A percentile compares a stretch with the other conserved stretches of the same genome.
phyloP scores from a whole-genome alignment of 2,113 vertebrate genomes.

The Saccopteryx bilineata region DNA sequence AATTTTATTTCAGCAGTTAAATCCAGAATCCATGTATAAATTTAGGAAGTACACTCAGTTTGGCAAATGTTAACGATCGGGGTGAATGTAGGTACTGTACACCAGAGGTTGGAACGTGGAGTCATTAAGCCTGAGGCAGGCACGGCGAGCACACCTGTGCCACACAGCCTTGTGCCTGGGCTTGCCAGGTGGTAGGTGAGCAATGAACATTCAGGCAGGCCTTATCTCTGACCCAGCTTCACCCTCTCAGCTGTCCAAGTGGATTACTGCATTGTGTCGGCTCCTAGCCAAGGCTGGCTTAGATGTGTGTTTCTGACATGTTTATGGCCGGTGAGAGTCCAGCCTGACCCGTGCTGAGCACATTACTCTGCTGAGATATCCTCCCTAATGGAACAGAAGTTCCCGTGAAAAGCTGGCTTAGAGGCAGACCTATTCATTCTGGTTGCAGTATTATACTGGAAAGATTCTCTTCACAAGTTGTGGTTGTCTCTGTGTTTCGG shows the following conservation, averaged over 20 bases:
- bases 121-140: neutral
- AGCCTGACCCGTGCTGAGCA: neutral
- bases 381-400: neutral
- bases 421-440: neutral
- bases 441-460: neutral
- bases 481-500: neutral
- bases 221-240: slow-evolving; percentile 71
- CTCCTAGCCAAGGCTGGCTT: slow-evolving; percentile 55
- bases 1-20: slow-evolving; percentile 52
- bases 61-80: neutral
- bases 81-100: neutral
- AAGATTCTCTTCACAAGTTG: neutral
- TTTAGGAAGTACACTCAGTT: slow-evolving; percentile 1
- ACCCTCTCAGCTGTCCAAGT: slow-evolving; percentile 68
- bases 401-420: neutral
- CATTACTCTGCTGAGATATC: neutral
- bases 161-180: neutral
- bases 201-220: rapidly evolving
- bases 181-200: neutral
- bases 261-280: slow-evolving; percentile 67
- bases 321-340: neutral
- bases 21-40: neutral
- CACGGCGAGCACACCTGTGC: neutral
- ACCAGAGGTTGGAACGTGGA: neutral
- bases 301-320: slow-evolving; percentile 51